These are phyloP conservation scores for Muscidifurax raptorellus DNA, from an alignment of 1,140 invertebrate species.

Conservation along the genomic window DNA sequence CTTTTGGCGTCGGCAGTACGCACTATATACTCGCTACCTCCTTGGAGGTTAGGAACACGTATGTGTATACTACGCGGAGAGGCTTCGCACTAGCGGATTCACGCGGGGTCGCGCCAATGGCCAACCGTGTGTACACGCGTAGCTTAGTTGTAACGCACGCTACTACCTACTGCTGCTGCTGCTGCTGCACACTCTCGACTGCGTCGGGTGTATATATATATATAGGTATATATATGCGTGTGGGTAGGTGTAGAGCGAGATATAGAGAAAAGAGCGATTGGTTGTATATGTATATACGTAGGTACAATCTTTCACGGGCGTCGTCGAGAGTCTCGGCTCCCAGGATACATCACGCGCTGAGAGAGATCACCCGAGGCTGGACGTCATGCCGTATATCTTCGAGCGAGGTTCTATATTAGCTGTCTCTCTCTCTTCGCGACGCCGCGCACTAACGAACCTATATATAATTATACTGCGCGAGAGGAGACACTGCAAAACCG, in stretches of 20 bases:
- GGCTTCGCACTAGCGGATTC: neutral
- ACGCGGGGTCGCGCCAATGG: neutral
- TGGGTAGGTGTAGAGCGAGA: neutral
- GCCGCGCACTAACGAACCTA: no score
- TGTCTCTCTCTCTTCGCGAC: no score
- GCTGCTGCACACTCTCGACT: neutral
- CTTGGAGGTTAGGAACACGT: constrained; percentile 18
- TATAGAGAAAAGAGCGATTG: neutral
- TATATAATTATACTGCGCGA: no score
- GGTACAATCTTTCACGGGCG: neutral
- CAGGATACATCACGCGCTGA: constrained; percentile 11
- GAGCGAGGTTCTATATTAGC: neutral
- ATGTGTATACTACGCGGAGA: neutral
- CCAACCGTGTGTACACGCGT: neutral
- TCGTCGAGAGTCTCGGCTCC: neutral
- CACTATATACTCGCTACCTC: neutral
- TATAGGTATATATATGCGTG: neutral
- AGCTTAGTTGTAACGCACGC: neutral
- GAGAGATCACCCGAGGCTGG: constrained; percentile 25
- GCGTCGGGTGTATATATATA: no score
- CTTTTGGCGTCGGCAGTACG: neutral
- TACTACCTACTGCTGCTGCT: neutral
- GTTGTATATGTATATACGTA: neutral
- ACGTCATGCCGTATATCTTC: constrained; percentile 21
- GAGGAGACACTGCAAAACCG: no score